Base-by-base conservation (phyloP, 1,140 invertebrate genomes). In the Oppia nitens region DNA sequence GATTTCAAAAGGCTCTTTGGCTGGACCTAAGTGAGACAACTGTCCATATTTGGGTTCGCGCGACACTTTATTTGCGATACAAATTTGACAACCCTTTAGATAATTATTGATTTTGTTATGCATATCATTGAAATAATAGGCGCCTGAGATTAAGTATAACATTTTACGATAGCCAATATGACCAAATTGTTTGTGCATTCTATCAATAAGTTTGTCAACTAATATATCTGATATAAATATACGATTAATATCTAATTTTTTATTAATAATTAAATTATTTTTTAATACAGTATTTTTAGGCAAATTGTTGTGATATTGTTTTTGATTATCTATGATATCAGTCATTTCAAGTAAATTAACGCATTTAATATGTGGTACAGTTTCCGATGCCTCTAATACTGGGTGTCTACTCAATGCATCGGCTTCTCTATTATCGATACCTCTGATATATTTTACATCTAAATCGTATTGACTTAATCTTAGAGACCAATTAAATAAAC, bases 381-480 rank as follows among this genome's bases (percentile, higher is more conserved):
- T 9, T 20, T 53, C 24, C 3, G 3, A 11, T 12, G 12, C 6
- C 3, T 28, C 51, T 25, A 6, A 23, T 17, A 47, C 14, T 32
- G 60, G 60, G 2, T 29, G 9, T 20, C 60, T 28, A 47, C 59
- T 61, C n/a, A 63, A 47, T 4, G 14, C 28, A 40, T 63, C 62
- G 1, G 62, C 62, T 40, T 60, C 60, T 29, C 12, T 29, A 26
- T 63, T 54, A 3, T 23, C 14, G 27, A 51, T 40, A 12, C 62
- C 62, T 52, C 20, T 14, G 23, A n/a, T 12, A 49, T 62, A 60
- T 28, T 55, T 40, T 17, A 62, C 55, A n/a, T 61, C 47, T 26
- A 60, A 70, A 68, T 23, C 68, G 68, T 25, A 70, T 64, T 28
- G 69, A 66, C 50, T 71, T 68, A 48, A 67, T 69, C 57, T 67